These are phyloP conservation scores for Oxycera nigricornis DNA, from an alignment of 2,888 invertebrate genomes.

Conservation along the genomic window DNA sequence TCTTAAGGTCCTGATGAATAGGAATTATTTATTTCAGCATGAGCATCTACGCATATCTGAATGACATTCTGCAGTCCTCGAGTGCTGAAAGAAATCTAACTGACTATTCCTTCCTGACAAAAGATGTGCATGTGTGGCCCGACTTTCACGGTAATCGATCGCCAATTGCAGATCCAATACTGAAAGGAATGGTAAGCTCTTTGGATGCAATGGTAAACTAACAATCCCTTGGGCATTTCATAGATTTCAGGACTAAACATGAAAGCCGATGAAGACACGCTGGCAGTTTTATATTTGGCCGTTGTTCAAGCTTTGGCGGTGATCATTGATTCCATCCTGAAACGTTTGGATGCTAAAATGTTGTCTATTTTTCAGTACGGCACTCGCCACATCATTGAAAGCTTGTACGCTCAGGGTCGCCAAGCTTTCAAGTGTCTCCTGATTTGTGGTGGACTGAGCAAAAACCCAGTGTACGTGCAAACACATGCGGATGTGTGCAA, in stretches of 20 bases:
- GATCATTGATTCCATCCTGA: constrained; percentile 53
- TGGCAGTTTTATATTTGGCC: constrained; percentile 85
- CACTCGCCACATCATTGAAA: constrained; percentile 85
- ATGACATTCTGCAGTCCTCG: constrained; percentile 68
- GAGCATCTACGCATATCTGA: constrained; percentile 74
- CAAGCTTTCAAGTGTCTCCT: constrained; percentile 71
- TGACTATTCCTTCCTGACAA: constrained; percentile 72
- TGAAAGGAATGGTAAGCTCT: constrained; percentile 79
- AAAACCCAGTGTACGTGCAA: constrained; percentile 84
- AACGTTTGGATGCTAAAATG: not conserved
- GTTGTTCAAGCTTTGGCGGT: constrained; percentile 89
- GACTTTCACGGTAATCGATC: constrained; percentile 97
- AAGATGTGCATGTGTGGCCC: constrained; percentile 89
- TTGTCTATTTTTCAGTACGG: constrained; percentile 77
- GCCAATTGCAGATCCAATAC: constrained; percentile 83
- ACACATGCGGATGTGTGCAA: constrained; percentile 86
- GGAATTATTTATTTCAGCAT: too few relatives aligned
- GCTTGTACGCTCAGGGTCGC: constrained; percentile 64
- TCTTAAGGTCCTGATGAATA: constrained; percentile 5
- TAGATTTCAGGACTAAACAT: constrained; percentile 81
- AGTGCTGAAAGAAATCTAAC: constrained; percentile 64
- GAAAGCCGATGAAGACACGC: constrained; percentile 73
- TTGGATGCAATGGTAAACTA: not conserved
- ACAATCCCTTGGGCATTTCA: not conserved
- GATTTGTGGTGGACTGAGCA: constrained; percentile 89